These are phyloP conservation scores for Calameuta pallipes DNA, from an alignment of 2,888 invertebrate species.

Conservation along the genomic window DNA sequence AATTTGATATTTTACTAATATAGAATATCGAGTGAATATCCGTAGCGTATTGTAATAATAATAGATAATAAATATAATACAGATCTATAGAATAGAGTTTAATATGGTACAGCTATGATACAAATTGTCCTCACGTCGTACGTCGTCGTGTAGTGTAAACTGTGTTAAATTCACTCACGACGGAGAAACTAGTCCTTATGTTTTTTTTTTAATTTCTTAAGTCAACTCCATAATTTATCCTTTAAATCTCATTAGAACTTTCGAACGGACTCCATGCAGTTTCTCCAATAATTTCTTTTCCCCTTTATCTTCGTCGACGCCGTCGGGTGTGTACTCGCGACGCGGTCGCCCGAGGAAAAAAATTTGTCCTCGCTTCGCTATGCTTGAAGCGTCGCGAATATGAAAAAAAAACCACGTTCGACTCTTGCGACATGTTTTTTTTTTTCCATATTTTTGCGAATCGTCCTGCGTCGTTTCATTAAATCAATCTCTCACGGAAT, in stretches of 20 bases:
- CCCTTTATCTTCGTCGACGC: neutral
- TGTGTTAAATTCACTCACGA: neutral
- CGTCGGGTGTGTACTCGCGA: conserved; percentile 14
- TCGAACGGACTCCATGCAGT: neutral
- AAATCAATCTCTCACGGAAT: neutral
- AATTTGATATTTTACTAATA: conserved; percentile 64
- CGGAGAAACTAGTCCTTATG: neutral
- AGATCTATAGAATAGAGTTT: conserved; percentile 63
- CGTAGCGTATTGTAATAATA: conserved; percentile 55
- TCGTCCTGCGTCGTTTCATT: neutral
- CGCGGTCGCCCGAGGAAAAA: neutral
- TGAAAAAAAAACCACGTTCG: neutral
- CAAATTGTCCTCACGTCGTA: conserved; percentile 45
- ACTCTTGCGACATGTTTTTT: neutral
- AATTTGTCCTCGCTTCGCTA: neutral
- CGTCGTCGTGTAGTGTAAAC: neutral
- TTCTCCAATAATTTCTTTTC: neutral
- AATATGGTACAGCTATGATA: conserved; percentile 65
- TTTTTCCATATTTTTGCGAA: neutral
- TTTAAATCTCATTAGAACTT: neutral
- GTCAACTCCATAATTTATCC: conserved; percentile 1
- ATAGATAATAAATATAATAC: conserved; percentile 62
- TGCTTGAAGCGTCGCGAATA: neutral
- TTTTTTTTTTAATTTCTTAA: conserved; percentile 21
- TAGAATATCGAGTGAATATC: conserved; percentile 64